These are phyloP conservation scores for Platyscapa corneri DNA, from an alignment of 1,140 invertebrate genomes.

Conservation along the genomic window DNA sequence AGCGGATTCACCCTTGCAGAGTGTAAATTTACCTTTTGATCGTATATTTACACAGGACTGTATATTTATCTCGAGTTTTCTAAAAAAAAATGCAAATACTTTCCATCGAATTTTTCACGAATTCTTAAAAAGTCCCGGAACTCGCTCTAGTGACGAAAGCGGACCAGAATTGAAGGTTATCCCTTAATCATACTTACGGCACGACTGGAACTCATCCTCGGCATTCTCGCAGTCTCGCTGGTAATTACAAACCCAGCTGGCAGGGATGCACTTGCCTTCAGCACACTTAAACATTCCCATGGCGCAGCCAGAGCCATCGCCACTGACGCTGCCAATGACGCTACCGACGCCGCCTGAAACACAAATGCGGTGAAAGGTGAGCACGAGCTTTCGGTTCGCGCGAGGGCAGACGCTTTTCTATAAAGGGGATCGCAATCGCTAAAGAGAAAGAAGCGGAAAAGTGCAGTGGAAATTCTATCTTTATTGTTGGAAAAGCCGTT, in stretches of 20 bases:
- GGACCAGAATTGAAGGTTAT: background rate
- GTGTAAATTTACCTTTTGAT: too few species aligned
- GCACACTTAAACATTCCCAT: slow-evolving; percentile 86
- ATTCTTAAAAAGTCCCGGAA: too few species aligned
- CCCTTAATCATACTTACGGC: slow-evolving; percentile 81
- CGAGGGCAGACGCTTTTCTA: background rate
- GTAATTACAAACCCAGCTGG: slow-evolving; percentile 90
- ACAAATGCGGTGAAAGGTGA: background rate
- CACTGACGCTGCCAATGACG: slow-evolving; percentile 27
- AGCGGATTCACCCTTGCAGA: too few species aligned
- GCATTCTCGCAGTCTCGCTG: slow-evolving; percentile 91
- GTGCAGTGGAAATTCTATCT: too few species aligned
- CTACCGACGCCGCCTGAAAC: slow-evolving; percentile 12
- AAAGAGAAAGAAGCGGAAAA: too few species aligned
- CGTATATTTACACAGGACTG: too few species aligned
- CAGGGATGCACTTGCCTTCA: slow-evolving; percentile 90
- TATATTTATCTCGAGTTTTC: too few species aligned
- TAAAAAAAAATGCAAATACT: too few species aligned
- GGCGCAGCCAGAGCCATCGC: slow-evolving; percentile 61
- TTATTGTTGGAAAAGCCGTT: too few species aligned
- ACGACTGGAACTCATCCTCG: slow-evolving; percentile 92
- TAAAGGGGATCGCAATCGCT: too few species aligned
- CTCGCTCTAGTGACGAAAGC: background rate
- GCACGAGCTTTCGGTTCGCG: background rate
- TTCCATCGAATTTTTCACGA: too few species aligned